Evolutionary conservation across 2,113 vertebrate species (phyloP).

Genomic region (Sorex araneus): DNA sequence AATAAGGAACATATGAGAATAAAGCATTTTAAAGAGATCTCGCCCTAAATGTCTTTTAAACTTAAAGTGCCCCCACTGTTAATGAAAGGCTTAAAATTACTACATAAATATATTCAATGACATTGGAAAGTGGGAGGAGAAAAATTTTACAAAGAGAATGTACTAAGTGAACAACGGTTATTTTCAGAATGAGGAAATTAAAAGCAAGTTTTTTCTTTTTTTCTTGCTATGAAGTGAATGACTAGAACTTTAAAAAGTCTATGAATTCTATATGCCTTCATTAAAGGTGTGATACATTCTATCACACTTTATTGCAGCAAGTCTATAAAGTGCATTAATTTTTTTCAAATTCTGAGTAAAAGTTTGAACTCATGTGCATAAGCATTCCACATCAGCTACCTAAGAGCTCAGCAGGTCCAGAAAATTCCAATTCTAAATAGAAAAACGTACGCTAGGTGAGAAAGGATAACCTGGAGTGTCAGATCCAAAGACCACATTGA

Average conservation of each 20-base stretch:
- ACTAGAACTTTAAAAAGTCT: slow-evolving; percentile 43
- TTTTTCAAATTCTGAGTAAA: slow-evolving; percentile 39
- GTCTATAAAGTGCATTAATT: slow-evolving; percentile 2
- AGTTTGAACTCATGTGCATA: neutral
- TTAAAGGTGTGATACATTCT: neutral
- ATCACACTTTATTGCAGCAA: neutral
- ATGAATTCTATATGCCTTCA: neutral
- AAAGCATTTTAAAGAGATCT: neutral
- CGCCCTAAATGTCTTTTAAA: neutral
- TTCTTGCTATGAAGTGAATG: slow-evolving; percentile 1
- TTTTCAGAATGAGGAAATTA: neutral
- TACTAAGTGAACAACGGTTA: neutral
- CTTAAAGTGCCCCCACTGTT: neutral
- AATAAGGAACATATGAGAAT: slow-evolving; percentile 21
- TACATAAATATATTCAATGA: neutral
- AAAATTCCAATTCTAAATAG: slow-evolving; percentile 11
- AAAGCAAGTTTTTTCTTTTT: neutral
- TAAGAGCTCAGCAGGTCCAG: slow-evolving; percentile 4
- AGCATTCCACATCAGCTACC: neutral
- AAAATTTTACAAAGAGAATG: slow-evolving; percentile 39
- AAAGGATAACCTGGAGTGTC: neutral
- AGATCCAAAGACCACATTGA: slow-evolving; percentile 37
- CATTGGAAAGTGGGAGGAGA: slow-evolving; percentile 8
- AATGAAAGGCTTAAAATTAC: neutral
- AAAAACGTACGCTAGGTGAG: neutral